Evolutionary conservation across 1,140 invertebrate species (phyloP).

Genomic region (Drosophila jambulina): DNA sequence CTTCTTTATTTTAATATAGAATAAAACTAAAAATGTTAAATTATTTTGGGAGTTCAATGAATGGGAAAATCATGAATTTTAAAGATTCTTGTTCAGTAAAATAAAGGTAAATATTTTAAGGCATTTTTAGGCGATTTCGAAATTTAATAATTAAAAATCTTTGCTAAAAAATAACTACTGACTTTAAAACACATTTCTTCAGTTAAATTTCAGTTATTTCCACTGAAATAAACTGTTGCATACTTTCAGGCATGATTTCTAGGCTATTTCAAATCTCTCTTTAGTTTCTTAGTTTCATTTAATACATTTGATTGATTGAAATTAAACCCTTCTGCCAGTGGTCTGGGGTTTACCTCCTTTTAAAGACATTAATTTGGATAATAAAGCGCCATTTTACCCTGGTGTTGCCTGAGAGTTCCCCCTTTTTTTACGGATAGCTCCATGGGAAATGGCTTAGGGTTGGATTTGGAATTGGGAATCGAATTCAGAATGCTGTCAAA

Average conservation of each 20-base stretch:
- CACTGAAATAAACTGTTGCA: too few species aligned
- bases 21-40: too few species aligned
- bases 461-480: constrained; percentile 33
- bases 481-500: constrained; percentile 60
- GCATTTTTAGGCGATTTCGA: too few species aligned
- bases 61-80: too few species aligned
- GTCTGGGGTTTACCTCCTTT: not conserved
- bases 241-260: not conserved
- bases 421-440: not conserved
- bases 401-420: not conserved
- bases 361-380: not conserved
- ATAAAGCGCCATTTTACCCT: constrained; percentile 13
- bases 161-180: too few species aligned
- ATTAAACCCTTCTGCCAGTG: not conserved
- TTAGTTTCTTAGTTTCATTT: not conserved
- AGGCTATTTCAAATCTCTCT: not conserved
- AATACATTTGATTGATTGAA: not conserved
- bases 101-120: too few species aligned
- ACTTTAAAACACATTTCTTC: too few species aligned
- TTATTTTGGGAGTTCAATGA: too few species aligned
- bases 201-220: too few species aligned
- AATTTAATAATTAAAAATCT: too few species aligned
- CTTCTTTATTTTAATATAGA: not conserved
- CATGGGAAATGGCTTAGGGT: constrained; percentile 21
- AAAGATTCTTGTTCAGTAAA: too few species aligned